phyloP scores from a whole-genome alignment of 64 coral and sea anemone genomes.

The Montipora efflorescens region DNA sequence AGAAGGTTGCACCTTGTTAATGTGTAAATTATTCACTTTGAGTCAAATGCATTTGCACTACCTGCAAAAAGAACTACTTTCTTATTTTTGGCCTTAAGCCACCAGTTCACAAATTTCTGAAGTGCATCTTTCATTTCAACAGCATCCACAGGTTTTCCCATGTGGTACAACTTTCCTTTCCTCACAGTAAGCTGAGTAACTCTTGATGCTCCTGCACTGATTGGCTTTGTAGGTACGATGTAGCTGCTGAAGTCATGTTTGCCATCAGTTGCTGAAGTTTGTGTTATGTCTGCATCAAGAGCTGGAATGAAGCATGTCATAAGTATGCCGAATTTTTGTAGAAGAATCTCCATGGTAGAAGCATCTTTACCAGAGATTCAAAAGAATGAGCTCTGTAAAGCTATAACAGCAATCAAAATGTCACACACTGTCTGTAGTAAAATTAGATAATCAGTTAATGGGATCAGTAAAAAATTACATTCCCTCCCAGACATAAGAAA shows the following conservation, averaged over 20 bases:
- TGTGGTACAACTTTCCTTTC: slow-evolving; percentile 29
- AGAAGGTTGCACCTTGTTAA: slow-evolving; percentile 4
- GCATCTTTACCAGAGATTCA: too few relatives aligned
- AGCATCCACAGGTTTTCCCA: slow-evolving; percentile 49
- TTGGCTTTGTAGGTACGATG: slow-evolving; percentile 44
- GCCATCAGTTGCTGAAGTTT: slow-evolving; percentile 28
- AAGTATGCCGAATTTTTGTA: neutral
- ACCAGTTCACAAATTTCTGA: neutral
- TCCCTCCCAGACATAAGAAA: too few relatives aligned
- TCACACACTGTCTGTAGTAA: too few relatives aligned
- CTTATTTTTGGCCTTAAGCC: neutral
- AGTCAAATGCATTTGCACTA: slow-evolving; percentile 35
- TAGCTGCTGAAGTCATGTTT: slow-evolving; percentile 55
- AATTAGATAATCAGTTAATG: too few relatives aligned
- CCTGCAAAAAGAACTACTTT: slow-evolving; percentile 13
- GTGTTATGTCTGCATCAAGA: slow-evolving; percentile 53
- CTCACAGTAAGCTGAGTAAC: slow-evolving; percentile 44
- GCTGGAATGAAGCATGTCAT: slow-evolving; percentile 21
- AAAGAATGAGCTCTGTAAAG: too few relatives aligned
- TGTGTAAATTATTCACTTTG: neutral
- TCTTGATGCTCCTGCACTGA: slow-evolving; percentile 45
- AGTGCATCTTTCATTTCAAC: slow-evolving; percentile 5
- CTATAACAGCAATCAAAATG: too few relatives aligned
- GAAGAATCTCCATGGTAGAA: too few relatives aligned
- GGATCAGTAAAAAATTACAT: too few relatives aligned